Evolutionary conservation across 2,113 vertebrate species (phyloP).

Genomic region (Chloroceryle aenea): DNA sequence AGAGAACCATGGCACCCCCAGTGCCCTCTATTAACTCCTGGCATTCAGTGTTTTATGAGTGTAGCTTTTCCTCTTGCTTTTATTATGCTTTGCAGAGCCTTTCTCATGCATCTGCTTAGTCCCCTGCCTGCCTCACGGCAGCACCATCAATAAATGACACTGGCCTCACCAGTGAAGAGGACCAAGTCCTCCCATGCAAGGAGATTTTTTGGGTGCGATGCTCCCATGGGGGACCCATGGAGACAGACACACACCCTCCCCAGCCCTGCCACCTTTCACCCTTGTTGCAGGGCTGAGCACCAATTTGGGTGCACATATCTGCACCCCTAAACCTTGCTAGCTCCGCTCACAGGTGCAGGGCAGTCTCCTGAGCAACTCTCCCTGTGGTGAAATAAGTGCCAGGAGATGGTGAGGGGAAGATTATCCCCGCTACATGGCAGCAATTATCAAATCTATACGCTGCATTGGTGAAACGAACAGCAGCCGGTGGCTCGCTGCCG

Average conservation of each 20-base stretch:
- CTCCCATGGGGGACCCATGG: not conserved
- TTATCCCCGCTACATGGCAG: not conserved
- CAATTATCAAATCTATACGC: not conserved
- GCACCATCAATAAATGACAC: not conserved
- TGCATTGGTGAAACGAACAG: not conserved
- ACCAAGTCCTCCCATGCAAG: not conserved
- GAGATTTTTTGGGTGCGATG: not conserved
- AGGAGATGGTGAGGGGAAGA: not conserved
- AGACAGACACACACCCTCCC: rapidly evolving
- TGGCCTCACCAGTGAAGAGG: rapidly evolving
- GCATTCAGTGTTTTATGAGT: not conserved
- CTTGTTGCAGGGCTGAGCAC: not conserved
- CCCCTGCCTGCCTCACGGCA: not conserved
- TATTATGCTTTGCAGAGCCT: not conserved
- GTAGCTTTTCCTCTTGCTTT: constrained; percentile 17
- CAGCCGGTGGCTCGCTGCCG: not conserved
- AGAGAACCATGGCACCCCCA: not conserved
- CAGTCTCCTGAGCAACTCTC: not conserved
- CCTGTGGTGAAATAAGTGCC: not conserved
- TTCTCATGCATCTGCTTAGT: not conserved
- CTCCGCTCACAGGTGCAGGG: not conserved
- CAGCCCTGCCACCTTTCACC: not conserved
- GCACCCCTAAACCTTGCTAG: not conserved
- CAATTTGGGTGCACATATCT: no score
- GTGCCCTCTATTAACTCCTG: not conserved